Base-by-base conservation (phyloP, 1,140 invertebrate species). In the Macrosteles quadrilineatus region DNA sequence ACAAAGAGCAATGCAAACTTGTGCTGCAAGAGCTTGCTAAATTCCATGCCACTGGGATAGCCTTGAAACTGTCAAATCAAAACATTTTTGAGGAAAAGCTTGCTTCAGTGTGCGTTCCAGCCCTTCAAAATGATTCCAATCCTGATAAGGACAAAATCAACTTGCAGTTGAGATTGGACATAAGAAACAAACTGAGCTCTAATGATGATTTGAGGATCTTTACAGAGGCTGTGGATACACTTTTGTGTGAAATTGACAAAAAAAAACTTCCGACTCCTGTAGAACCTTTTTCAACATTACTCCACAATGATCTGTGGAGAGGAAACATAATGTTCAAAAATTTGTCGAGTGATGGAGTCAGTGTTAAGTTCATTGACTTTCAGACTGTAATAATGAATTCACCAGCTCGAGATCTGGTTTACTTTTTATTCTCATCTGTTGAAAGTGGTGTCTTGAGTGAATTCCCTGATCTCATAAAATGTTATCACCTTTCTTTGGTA, bases 331-430 rank as follows among this genome's bases (percentile, higher is more conserved):
- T 36, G 32, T 36, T 36, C 32, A 36, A 36, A 14, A 36, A 50
- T 9, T 23, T 6, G 6, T 11, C 47, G n/a, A 50, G 47, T 50
- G n/a, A n/a, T n/a, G n/a, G n/a, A n/a, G n/a, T n/a, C n/a, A 23
- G 47, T 23, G 21, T 19, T n/a, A 50, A 50, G n/a, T 50, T 50
- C 47, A 50, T 50, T 50, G 17, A 50, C 47, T 50, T 50, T 50
- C 47, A 50, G n/a, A 50, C 47, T 4, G 21, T 23, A n/a, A 50
- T 50, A 11, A 9, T 19, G 3, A 50, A 50, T 50, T 50, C 21
- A n/a, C 47, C 47, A 19, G 47, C 47, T 19, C 17, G 47, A 50
- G 21, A 50, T 6, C 47, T 36, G 32, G 14, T 36, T 14, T 36
- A 36, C 32, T 36, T 36, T 14, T 14, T 36, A 6, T 36, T 36